Percentiles rank a stretch among this genome's conserved stretches.
phyloP scores from a whole-genome alignment of 2,888 invertebrate species.

The Zele albiditarsus region DNA sequence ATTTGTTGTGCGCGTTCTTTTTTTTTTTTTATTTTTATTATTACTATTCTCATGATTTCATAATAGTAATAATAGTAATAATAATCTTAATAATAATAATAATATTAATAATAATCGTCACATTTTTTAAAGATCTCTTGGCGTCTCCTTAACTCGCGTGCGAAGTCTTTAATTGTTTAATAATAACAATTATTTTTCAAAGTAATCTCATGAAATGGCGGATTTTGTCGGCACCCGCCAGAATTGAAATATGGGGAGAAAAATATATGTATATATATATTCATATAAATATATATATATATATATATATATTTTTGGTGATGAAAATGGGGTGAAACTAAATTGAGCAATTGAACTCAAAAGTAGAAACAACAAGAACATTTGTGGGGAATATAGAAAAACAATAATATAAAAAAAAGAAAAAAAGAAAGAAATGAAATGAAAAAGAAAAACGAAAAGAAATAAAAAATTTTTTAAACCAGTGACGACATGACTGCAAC shows the following conservation, averaged over 20 bases:
- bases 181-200: neutral
- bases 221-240: slow-evolving; percentile 71
- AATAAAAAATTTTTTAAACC: slow-evolving; percentile 53
- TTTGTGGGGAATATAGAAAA: slow-evolving; percentile 11
- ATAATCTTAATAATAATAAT: neutral
- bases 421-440: slow-evolving; percentile 14
- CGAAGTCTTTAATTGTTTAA: neutral
- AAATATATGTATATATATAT: no score
- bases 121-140: neutral
- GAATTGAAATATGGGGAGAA: slow-evolving; percentile 37
- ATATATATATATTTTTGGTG: neutral
- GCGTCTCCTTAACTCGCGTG: slow-evolving; percentile 4
- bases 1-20: slow-evolving; percentile 1
- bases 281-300: no score
- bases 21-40: slow-evolving; percentile 4
- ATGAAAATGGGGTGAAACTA: neutral
- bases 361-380: slow-evolving; percentile 5
- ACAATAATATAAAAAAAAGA: slow-evolving; percentile 17
- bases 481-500: slow-evolving; percentile 73
- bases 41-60: neutral
- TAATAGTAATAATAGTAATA: neutral
- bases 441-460: slow-evolving; percentile 30
- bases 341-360: neutral
- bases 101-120: neutral
- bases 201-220: slow-evolving; percentile 58